Percentiles rank a stretch among this genome's conserved stretches.
phyloP scores from a whole-genome alignment of 2,113 vertebrate species.

The Corythaeola cristata region DNA sequence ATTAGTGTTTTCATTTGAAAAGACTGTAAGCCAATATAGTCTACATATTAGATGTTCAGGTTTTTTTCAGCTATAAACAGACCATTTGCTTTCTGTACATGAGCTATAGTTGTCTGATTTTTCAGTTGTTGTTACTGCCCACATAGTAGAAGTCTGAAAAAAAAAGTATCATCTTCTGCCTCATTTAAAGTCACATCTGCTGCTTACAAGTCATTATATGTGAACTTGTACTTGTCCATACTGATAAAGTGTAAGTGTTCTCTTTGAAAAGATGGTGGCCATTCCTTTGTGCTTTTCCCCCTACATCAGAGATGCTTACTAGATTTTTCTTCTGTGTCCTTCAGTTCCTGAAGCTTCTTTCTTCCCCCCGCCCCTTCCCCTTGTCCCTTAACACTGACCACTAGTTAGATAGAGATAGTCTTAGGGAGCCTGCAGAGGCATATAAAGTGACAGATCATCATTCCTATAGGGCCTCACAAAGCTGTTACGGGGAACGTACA shows the following conservation, averaged over 20 bases:
- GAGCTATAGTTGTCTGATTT: neutral
- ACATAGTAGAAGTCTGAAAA: neutral
- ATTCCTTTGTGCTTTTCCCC: neutral
- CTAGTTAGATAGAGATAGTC: neutral
- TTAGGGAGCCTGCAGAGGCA: neutral
- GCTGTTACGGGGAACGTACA: neutral
- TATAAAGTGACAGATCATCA: neutral
- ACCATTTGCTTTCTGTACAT: neutral
- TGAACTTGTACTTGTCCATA: neutral
- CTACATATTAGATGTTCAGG: neutral
- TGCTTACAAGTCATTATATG: neutral
- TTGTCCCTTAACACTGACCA: neutral
- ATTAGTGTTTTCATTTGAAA: slow-evolving; percentile 15
- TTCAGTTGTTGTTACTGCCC: neutral
- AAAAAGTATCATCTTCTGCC: neutral
- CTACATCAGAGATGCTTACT: neutral
- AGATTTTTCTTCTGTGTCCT: neutral
- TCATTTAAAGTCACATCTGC: neutral
- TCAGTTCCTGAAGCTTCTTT: neutral
- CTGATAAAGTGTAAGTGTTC: neutral
- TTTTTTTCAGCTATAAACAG: neutral
- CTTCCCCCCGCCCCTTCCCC: too few relatives aligned
- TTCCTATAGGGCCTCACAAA: neutral
- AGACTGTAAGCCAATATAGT: neutral
- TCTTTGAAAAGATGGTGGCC: neutral